Conservation (phyloP, 1,140 invertebrate genomes). For the Euschistus heros region DNA sequence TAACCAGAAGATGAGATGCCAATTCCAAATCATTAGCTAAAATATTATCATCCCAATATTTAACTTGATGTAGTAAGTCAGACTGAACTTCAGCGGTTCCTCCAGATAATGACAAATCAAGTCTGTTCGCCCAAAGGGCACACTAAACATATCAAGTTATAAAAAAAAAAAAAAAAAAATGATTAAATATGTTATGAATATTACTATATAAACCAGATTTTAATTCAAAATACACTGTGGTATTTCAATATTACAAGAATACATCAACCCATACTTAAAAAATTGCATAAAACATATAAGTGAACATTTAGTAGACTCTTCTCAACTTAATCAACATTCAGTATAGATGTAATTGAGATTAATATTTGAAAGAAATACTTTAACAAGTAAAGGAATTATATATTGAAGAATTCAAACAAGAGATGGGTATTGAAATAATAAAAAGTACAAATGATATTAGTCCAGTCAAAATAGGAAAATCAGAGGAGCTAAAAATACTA, state of each 20-base stretch:
- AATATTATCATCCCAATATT: conserved; percentile 53
- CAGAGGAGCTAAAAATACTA: too few relatives aligned
- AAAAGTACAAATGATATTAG: too few relatives aligned
- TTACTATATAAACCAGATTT: neutral
- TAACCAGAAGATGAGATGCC: conserved; percentile 42
- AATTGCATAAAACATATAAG: too few relatives aligned
- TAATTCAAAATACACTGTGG: neutral
- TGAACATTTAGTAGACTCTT: too few relatives aligned
- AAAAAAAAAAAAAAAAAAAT: neutral
- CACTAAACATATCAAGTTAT: conserved; percentile 23
- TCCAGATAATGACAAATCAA: conserved; percentile 77
- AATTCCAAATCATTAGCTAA: conserved; percentile 53
- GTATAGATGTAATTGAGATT: too few relatives aligned
- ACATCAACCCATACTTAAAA: too few relatives aligned
- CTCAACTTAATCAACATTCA: too few relatives aligned
- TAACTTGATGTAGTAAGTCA: conserved; percentile 51
- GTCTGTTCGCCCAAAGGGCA: conserved; percentile 41
- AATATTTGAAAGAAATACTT: too few relatives aligned
- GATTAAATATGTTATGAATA: neutral
- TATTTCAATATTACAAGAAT: too few relatives aligned
- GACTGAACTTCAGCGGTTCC: conserved; percentile 46
- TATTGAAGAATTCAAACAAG: neutral
- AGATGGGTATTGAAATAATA: too few relatives aligned
- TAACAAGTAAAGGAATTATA: too few relatives aligned
- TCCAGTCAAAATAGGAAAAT: too few relatives aligned